Conservation (phyloP, 2,113 vertebrate genomes). For the Myocastor coypus region DNA sequence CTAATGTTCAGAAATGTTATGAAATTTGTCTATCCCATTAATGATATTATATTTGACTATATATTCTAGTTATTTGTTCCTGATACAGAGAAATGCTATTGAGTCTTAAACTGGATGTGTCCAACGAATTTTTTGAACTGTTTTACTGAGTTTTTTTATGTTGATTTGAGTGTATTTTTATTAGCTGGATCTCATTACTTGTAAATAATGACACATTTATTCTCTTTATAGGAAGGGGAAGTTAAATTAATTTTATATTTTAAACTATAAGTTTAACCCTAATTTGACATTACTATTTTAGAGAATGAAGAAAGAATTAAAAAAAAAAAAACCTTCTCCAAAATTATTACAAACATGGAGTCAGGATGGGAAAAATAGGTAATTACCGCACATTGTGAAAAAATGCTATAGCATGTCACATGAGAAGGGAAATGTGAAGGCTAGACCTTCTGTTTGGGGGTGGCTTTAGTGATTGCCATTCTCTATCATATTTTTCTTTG, state of each 20-base stretch:
- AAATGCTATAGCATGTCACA: not conserved
- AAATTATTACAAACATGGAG: slow-evolving; percentile 32
- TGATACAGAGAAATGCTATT: slow-evolving; percentile 10
- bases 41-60: not conserved
- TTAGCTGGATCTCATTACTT: not conserved
- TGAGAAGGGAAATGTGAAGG: not conserved
- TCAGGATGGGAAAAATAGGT: not conserved
- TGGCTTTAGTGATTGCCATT: slow-evolving; percentile 50
- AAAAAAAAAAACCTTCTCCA: not conserved
- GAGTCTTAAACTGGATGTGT: not conserved
- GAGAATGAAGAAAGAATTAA: not conserved
- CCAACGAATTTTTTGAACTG: not conserved
- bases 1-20: slow-evolving; percentile 12
- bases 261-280: not conserved
- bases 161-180: slow-evolving; percentile 31
- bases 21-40: not conserved
- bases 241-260: slow-evolving; percentile 45
- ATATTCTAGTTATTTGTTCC: slow-evolving; percentile 34
- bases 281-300: not conserved
- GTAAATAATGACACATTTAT: slow-evolving; percentile 41
- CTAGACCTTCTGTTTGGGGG: not conserved
- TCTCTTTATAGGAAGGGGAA: not conserved
- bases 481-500: slow-evolving; percentile 62
- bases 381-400: not conserved
- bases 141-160: slow-evolving; percentile 4